Evolutionary conservation across 2,113 vertebrate genomes (phyloP), one percentile per base, ranked within the genome.

Genomic region (Syngnathoides biaculeatus): DNA sequence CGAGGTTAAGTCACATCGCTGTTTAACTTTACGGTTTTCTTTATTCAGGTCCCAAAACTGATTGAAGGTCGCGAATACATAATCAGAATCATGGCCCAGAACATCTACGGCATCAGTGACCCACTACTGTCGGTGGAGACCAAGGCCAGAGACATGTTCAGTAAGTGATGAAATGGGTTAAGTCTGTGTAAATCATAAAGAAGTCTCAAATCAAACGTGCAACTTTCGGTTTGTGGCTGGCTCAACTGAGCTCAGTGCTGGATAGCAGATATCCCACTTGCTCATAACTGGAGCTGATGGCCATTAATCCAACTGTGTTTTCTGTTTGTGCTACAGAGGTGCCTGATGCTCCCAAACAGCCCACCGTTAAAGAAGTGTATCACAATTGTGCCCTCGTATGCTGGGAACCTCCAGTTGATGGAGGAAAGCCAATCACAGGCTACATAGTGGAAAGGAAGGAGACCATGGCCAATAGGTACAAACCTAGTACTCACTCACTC

Each of bases 391-490:
- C 94, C 10, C 88, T 98, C 68, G 91, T 99, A 67, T 89, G 93
- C 78, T 99, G 97, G 97, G 95, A 96, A 61, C 95, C 93, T 27
- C 97, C 97, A 39, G 91, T 93, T 27, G 96, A 99, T 73, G 97
- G 97, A 84, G 97, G 97, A 78, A 98, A 98, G 71, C 97, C 97
- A 64, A 98, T 99, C 87, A 95, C 93, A 71, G 94, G 93, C 77
- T 99, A 98, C 63, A 95, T 98, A 47, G 86, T 99, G 62, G 97
- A 99, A 88, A 98, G 94, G 90, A 99, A 95, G 70, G 97, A 99
- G 89, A 99, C 97, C 38, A 98, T 94, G 95, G 92, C 95, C 79
- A 96, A 93, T 71, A 91, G 93, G 90, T 99, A 93, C 89, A 75
- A 75, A 62, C 88, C 79, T 81, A 91, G 14, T 2, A 22, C 30